Percentiles rank a stretch among this genome's conserved stretches.
phyloP scores from a whole-genome alignment of 2,797 vertebrate species.

The Poeciliopsis gracilis region DNA sequence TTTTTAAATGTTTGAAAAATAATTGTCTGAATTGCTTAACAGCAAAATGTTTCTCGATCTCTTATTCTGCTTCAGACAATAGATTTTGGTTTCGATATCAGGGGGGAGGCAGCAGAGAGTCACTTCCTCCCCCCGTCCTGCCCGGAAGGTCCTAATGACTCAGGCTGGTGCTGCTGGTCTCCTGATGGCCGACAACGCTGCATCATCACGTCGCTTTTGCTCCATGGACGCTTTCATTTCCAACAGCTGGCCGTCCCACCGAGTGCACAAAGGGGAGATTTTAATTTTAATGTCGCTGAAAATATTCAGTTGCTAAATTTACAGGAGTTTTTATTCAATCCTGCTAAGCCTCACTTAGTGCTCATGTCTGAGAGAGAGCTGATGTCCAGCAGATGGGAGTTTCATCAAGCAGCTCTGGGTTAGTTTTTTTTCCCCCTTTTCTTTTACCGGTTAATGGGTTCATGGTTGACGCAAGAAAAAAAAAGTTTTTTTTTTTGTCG shows the following conservation, averaged over 20 bases:
- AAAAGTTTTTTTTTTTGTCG: neutral
- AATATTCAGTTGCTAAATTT: neutral
- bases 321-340: neutral
- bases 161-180: slow-evolving; percentile 43
- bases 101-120: slow-evolving; percentile 34
- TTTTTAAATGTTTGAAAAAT: too few species aligned
- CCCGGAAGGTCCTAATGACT: slow-evolving; percentile 70
- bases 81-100: neutral
- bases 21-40: neutral
- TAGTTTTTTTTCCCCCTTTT: neutral
- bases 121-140: slow-evolving; percentile 28
- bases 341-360: neutral
- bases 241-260: neutral
- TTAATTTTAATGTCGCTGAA: neutral
- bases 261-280: neutral
- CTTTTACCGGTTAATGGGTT: neutral
- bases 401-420: neutral
- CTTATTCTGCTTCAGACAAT: neutral
- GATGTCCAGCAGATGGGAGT: neutral
- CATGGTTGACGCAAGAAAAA: neutral
- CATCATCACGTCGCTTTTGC: slow-evolving; percentile 24
- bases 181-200: slow-evolving; percentile 26
- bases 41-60: neutral
- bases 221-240: slow-evolving; percentile 7
- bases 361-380: neutral